Evolutionary conservation across 2,797 vertebrate genomes (phyloP), one percentile per base, ranked within the genome.

Genomic region (Lacerta agilis): DNA sequence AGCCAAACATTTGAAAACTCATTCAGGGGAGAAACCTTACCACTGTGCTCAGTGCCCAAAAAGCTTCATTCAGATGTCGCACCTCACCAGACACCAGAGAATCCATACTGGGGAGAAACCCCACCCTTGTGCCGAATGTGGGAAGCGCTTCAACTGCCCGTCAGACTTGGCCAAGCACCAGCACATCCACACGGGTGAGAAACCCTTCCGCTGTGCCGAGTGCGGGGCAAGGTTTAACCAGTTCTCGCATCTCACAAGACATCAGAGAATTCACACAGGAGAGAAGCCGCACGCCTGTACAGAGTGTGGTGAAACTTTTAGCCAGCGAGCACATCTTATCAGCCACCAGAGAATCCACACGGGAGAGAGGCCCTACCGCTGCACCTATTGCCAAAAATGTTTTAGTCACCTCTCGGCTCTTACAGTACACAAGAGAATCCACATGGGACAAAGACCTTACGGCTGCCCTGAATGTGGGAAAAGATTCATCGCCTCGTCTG

Each of bases 391-490:
- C 38, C 83, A 86, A 58, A 89, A 89, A 45, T 80, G 67, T 23
- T 88, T 96, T 85, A 93, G 94, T 2, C 94, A 96, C 58, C 95
- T 95, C 0, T 96, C 95, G 0, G 88, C 94, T 67, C 93, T 96
- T 82, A 94, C 94, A 17, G 94, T 93, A 58, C 96, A 96, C 88
- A 94, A 96, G 33, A 92, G 96, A 2, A 95, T 95, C 25, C 96
- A 97, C 45, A 91, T 73, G 76, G 82, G 95, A 0, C 96, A 97
- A 88, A 95, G 96, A 67, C 97, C 97, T 3, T 97, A 97, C 81
- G 95, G 95, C 0, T 96, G 96, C 36, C 95, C 95, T 0, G 94
- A 96, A 41, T 96, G 96, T 18, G 95, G 95, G 25, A 96, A 96
- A 86, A 95, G 96, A 87, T 96, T 96, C 2, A 90, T 95, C 0